phyloP scores from a whole-genome alignment of 2,113 vertebrate species.

The Forbesichthys papilliferus region DNA sequence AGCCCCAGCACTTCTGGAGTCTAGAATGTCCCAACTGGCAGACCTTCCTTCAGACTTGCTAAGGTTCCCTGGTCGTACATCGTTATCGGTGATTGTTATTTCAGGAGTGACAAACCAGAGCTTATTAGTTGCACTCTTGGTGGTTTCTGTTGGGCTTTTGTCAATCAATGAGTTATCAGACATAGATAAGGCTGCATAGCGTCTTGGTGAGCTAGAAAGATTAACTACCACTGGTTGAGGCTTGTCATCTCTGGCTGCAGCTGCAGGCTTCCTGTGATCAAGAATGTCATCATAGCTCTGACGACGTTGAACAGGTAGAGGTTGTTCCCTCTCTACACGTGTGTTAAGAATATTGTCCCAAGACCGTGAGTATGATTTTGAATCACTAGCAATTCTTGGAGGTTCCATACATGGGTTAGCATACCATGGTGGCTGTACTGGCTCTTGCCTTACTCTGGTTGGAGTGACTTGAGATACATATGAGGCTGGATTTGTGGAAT shows the following conservation, averaged over 20 bases:
- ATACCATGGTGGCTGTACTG: constrained; percentile 82
- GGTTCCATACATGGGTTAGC: constrained; percentile 80
- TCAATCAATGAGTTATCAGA: constrained; percentile 93
- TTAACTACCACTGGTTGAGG: constrained; percentile 93
- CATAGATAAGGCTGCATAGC: constrained; percentile 93
- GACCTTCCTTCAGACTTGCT: constrained; percentile 77
- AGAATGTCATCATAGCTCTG: constrained; percentile 94
- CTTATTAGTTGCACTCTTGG: constrained; percentile 72
- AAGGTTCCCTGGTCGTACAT: constrained; percentile 78
- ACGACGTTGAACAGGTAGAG: constrained; percentile 77
- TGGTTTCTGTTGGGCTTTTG: constrained; percentile 81
- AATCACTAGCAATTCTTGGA: constrained; percentile 79
- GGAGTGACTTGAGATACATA: constrained; percentile 76
- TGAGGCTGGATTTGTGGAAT: constrained; percentile 77
- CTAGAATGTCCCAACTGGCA: constrained; percentile 85
- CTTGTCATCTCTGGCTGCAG: constrained; percentile 79
- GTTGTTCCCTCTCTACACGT: constrained; percentile 80
- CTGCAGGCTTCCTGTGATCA: constrained; percentile 76
- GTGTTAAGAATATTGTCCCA: constrained; percentile 96
- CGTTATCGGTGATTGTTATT: constrained; percentile 98
- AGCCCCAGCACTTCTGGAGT: constrained; percentile 65
- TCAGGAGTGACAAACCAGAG: constrained; percentile 94
- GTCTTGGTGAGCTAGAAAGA: constrained; percentile 93
- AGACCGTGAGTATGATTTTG: constrained; percentile 89
- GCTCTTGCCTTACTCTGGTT: constrained; percentile 73